Evolutionary conservation across 2,113 vertebrate species (phyloP), one percentile per base, ranked within the genome.

Genomic region (Rhabdornis inornatus): DNA sequence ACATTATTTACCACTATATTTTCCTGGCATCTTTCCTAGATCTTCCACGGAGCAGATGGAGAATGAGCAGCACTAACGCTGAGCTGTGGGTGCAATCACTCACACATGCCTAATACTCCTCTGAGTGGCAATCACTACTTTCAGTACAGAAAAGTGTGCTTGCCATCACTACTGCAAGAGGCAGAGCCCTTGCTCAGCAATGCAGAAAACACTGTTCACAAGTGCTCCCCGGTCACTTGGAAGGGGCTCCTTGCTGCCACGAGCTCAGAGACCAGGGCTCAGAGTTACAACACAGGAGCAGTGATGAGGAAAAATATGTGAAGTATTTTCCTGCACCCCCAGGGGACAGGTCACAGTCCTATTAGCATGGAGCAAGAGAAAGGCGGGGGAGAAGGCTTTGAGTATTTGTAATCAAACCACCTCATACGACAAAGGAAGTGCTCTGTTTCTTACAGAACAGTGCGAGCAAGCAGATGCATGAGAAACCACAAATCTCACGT

Each of bases 1-100:
- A 83, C 83, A 83, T 90, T 93, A 92, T 95, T 93, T 92, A 94
- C 79, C 89, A 64, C 76, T 93, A 2, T 49, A 35, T 94, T 92
- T 96, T 87, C 56, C 92, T 96, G 92, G 93, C 69, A 3, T 31
- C 44, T 92, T 95, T 93, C 94, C 92, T 93, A 70, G 82, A 50
- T 89, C 60, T 68, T 88, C 64, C 92, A 69, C 5, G 1, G 56
- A 96, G 92, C 92, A 95, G 95, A 96, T 96, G 94, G 93, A 75
- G 94, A 81, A 92, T 44, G 90, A 87, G 90, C 85, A 92, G 83
- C 52, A 39, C 37, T 49, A 56, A 60, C 5, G 4, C 79, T 40
- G 92, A 89, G 83, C 90, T 50, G 90, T 37, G 80, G 76, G 69
- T 96, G 61, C 90, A 75, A 45, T 94, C 86, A 56, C 57, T 87